Conservation (phyloP, 2,113 vertebrate species). For the Amphiprion percula region DNA sequence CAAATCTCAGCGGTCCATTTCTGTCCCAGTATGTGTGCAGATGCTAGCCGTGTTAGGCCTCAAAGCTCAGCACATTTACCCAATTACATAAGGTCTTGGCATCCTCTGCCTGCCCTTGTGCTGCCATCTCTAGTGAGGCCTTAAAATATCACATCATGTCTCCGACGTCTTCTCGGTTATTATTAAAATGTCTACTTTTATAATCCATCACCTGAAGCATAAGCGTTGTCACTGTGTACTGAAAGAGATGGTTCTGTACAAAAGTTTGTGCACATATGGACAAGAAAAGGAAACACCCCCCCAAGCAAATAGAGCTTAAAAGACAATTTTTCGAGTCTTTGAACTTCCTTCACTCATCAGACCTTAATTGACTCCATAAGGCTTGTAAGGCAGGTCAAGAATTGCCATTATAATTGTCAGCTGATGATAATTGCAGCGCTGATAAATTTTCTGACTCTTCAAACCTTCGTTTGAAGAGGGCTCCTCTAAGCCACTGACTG, state of each 20-base stretch:
- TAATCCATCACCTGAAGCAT: background rate
- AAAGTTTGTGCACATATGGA: background rate
- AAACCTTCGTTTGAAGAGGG: background rate
- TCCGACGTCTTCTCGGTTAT: background rate
- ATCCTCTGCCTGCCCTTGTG: background rate
- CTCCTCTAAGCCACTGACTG: background rate
- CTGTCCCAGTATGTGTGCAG: background rate
- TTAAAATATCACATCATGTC: background rate
- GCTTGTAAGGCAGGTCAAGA: background rate
- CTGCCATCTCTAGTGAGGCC: background rate
- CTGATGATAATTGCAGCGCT: background rate
- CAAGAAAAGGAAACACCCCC: too few species aligned
- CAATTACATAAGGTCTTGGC: conserved; percentile 5
- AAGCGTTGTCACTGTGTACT: background rate
- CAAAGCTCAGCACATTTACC: background rate
- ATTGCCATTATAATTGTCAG: background rate
- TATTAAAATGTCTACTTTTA: background rate
- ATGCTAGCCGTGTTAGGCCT: background rate
- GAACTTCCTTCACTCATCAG: background rate
- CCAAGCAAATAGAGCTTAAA: too few species aligned
- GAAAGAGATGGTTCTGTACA: background rate
- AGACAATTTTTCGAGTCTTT: background rate
- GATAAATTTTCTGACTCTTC: background rate
- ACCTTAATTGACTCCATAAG: background rate
- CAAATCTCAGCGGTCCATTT: background rate